These are phyloP conservation scores for Oncorhynchus keta DNA, from an alignment of 2,113 vertebrate species.

Conservation along the genomic window DNA sequence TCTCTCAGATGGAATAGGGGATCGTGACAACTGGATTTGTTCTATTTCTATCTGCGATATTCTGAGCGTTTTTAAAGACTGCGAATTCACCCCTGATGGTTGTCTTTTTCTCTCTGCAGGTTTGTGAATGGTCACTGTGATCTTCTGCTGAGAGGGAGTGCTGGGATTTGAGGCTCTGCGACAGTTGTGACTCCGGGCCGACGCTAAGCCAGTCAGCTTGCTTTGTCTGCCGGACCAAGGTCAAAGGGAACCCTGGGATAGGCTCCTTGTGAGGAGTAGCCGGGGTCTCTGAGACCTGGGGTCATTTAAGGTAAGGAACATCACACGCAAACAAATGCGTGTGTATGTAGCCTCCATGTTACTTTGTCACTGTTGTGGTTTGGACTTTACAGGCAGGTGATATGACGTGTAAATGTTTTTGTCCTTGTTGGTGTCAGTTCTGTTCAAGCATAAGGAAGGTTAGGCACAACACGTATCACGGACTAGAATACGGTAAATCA, in stretches of 20 bases:
- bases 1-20: too few species aligned
- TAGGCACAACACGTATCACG: too few species aligned
- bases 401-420: background rate
- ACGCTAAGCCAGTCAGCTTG: too few species aligned
- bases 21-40: too few species aligned
- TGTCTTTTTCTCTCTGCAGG: constrained; percentile 23
- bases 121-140: constrained; percentile 30
- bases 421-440: background rate
- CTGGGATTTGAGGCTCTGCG: background rate
- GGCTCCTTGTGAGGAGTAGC: constrained; percentile 43
- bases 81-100: background rate
- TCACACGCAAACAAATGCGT: background rate
- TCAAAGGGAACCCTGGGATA: constrained; percentile 29
- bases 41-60: too few species aligned
- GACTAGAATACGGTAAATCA: too few species aligned
- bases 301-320: constrained; percentile 44
- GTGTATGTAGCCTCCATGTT: background rate
- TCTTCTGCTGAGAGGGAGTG: constrained; percentile 2
- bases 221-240: too few species aligned
- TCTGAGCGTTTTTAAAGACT: too few species aligned
- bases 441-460: too few species aligned
- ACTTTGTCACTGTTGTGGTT: background rate
- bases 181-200: background rate
- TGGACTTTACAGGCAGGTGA: background rate
- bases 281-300: constrained; percentile 53